phyloP scores from a whole-genome alignment of 1,140 invertebrate genomes.

The Drosophila equinoxialis region DNA sequence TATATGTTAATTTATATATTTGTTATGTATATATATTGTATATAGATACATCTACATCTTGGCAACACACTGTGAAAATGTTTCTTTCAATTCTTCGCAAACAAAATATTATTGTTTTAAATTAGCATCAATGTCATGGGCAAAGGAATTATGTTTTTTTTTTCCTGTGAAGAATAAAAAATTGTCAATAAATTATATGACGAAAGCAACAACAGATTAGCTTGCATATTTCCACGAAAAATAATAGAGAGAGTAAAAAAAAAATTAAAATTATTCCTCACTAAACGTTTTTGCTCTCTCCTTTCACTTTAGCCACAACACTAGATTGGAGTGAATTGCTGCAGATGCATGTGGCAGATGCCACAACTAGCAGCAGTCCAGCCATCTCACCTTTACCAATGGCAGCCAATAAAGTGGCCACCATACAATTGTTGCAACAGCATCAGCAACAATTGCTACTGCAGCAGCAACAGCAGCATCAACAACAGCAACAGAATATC shows the following conservation, averaged over 20 bases:
- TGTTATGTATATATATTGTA: not conserved
- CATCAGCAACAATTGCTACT: conserved; percentile 44
- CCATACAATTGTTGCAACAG: conserved; percentile 58
- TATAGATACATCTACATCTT: not conserved
- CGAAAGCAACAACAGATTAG: conserved; percentile 30
- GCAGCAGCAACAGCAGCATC: conserved; percentile 34
- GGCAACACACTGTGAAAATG: conserved; percentile 24
- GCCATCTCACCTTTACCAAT: conserved; percentile 49
- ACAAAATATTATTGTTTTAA: conserved; percentile 74
- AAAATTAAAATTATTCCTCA: not conserved
- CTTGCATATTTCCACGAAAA: conserved; percentile 24
- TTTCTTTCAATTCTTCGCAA: conserved; percentile 20
- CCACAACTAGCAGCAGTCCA: conserved; percentile 46
- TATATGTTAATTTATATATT: not conserved
- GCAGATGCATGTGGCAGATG: conserved; percentile 71
- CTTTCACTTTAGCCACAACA: conserved; percentile 62
- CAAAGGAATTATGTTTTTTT: conserved; percentile 52
- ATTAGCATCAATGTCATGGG: conserved; percentile 79
- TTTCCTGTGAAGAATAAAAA: conserved; percentile 15
- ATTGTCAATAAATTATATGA: conserved; percentile 10
- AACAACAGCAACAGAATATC: conserved; percentile 73
- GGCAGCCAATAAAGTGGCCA: conserved; percentile 53
- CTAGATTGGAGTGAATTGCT: conserved; percentile 80
- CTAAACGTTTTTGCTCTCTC: conserved; percentile 16
- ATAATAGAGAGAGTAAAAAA: not conserved